Evolutionary conservation across 2,113 vertebrate species (phyloP).

Genomic region (Misgurnus mizolepis): DNA sequence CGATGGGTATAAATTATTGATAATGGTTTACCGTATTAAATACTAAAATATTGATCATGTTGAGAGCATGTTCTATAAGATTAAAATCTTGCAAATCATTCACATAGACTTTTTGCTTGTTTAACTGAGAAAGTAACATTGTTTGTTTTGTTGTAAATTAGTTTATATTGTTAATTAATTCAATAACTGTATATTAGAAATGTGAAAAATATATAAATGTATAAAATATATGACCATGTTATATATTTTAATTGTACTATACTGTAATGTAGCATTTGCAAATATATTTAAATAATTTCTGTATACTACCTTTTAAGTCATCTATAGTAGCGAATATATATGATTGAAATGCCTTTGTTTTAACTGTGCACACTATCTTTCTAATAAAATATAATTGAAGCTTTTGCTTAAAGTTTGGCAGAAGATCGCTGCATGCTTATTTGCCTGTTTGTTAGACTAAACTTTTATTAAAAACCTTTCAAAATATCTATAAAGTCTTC

Average conservation of each 20-base stretch:
- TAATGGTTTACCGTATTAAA: not conserved
- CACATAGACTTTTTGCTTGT: slow-evolving; percentile 1
- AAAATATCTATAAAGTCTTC: not conserved
- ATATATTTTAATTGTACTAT: slow-evolving; percentile 78
- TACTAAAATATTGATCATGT: not conserved
- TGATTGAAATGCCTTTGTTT: slow-evolving; percentile 66
- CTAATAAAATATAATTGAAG: slow-evolving; percentile 66
- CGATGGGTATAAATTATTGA: not conserved
- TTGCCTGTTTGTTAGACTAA: slow-evolving; percentile 46
- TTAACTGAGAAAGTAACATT: not conserved
- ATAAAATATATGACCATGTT: slow-evolving; percentile 52
- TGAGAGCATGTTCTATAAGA: not conserved
- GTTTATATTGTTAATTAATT: slow-evolving; percentile 65
- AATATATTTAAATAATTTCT: slow-evolving; percentile 56
- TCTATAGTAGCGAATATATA: slow-evolving; percentile 54
- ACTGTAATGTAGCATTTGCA: slow-evolving; percentile 62
- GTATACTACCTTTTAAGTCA: slow-evolving; percentile 59
- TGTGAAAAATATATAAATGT: slow-evolving; percentile 46
- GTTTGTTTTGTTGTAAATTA: slow-evolving; percentile 58
- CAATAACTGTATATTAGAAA: slow-evolving; percentile 64
- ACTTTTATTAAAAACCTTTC: slow-evolving; percentile 69
- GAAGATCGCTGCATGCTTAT: slow-evolving; percentile 6
- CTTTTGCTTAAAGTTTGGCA: slow-evolving; percentile 28
- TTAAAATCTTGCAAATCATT: not conserved
- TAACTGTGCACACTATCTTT: slow-evolving; percentile 57